Evolutionary conservation across 2,113 vertebrate genomes (phyloP).

Genomic region (Spermophilus dauricus): DNA sequence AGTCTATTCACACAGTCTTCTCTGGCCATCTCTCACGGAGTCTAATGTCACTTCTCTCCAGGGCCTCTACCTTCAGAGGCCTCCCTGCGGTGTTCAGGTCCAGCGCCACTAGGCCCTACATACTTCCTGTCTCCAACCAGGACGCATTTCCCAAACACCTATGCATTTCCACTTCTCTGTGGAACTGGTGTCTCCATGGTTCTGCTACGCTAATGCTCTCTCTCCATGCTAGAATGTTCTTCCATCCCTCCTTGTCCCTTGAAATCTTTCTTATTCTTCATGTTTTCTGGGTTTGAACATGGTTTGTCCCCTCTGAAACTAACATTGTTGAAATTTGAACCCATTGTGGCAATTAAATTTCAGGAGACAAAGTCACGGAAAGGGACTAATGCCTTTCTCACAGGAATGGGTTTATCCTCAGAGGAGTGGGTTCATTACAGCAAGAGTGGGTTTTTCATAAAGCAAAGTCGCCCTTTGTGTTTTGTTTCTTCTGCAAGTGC

Average conservation of each 20-base stretch:
- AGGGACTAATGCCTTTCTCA: background rate
- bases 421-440: background rate
- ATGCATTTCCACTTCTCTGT: background rate
- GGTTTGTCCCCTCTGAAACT: background rate
- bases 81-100: too few relatives aligned
- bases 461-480: background rate
- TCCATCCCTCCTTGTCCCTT: background rate
- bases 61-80: background rate
- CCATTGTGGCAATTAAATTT: background rate
- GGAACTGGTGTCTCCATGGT: too few relatives aligned
- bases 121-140: background rate
- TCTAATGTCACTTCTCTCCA: background rate
- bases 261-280: background rate
- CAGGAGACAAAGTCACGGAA: background rate
- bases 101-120: fast-evolving
- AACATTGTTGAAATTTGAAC: background rate
- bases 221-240: background rate
- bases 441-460: background rate
- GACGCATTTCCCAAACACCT: background rate
- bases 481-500: background rate
- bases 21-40: background rate
- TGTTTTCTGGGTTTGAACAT: background rate
- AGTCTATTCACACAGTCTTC: background rate
- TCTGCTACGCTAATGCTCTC: background rate
- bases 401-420: background rate